A percentile compares a stretch with the other conserved stretches of the same genome.
Conservation (phyloP, 2,797 vertebrate genomes). For the Thunnus albacares region DNA sequence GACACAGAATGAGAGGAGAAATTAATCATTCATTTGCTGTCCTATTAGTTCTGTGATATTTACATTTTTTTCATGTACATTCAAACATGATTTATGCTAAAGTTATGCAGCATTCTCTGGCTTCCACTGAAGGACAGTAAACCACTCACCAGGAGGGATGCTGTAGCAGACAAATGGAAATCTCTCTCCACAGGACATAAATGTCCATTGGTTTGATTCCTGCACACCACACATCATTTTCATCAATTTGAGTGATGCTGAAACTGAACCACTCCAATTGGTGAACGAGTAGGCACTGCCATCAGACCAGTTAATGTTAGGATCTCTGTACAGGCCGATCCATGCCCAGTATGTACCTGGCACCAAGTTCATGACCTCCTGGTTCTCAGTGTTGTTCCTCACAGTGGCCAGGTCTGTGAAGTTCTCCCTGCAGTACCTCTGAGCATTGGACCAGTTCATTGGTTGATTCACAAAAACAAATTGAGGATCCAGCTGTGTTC, state of each 20-base stretch:
- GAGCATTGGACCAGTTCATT: conserved; percentile 21
- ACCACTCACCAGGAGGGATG: too few relatives aligned
- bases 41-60: too few relatives aligned
- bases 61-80: too few relatives aligned
- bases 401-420: conserved; percentile 5
- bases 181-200: rapidly evolving
- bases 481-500: conserved; percentile 11
- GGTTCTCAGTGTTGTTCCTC: neutral
- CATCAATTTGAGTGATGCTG: too few relatives aligned
- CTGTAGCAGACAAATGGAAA: conserved; percentile 9
- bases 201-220: neutral
- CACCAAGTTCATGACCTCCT: too few relatives aligned
- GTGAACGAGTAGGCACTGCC: neutral
- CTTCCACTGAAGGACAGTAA: too few relatives aligned
- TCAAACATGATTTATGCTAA: too few relatives aligned
- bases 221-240: too few relatives aligned
- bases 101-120: too few relatives aligned
- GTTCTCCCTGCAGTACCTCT: conserved; percentile 26
- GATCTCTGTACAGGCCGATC: neutral
- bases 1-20: too few relatives aligned
- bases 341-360: neutral
- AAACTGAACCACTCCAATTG: neutral
- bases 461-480: neutral
- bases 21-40: too few relatives aligned
- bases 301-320: conserved; percentile 14